Base-by-base conservation (phyloP, 2,888 invertebrate species). In the Apodemia hepburni region DNA sequence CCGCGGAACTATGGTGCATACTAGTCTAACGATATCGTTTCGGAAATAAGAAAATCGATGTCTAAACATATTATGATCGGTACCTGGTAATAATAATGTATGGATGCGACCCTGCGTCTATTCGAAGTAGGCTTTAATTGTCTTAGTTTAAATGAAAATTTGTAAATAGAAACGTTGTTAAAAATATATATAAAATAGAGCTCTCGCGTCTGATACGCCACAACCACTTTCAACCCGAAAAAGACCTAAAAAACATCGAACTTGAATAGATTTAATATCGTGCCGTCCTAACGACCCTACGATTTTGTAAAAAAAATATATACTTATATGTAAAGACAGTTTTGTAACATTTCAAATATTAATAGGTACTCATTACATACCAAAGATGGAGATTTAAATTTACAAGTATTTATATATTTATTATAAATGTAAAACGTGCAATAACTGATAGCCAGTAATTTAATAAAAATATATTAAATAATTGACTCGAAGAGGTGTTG, bases 401-500 rank as follows among this genome's bases (percentile, higher is more conserved):
- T 90, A 89, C 89, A 91, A 91, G 87, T 91, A 91, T 89, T 90
- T 90, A 90, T 91, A 89, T 90, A 90, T 91, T 89, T 90, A 92
- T 90, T 89, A 84, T 89, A 87, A 88, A 88, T 89, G 84, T 90
- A 91, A 92, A 91, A 88, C 84, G 92, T 92, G 92, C 92, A 92
- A 92, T 92, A 92, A 92, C 82, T 89, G 86, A 91, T 92, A 92
- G 90, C 77, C 85, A 80, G 84, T 90, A 90, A 91, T 87, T 87
- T 87, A 88, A 84, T 84, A 79, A 86, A 87, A 87, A 87, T 85
- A 86, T 86, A 88, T 85, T 86, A 85, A 85, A 80, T 74, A 79
- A 82, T 84, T 86, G 84, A 84, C 85, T 87, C 84, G 85, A 80
- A 85, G 85, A 85, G 85, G 78, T 80, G 83, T 81, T 78, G 81